phyloP scores from a whole-genome alignment of 2,113 vertebrate species.

The Bubalus kerabau region DNA sequence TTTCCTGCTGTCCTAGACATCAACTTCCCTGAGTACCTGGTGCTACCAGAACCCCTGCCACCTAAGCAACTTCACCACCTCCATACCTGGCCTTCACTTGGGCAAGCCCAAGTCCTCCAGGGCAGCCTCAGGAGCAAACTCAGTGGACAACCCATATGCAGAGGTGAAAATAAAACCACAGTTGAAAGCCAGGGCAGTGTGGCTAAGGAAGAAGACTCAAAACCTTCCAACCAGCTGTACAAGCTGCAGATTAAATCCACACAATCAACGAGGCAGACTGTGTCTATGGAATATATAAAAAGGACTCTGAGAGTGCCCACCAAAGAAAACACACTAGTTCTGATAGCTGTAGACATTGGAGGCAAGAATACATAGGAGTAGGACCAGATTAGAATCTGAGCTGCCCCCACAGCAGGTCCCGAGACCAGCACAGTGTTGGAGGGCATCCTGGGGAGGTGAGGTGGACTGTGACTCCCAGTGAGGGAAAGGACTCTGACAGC shows the following conservation, averaged over 20 bases:
- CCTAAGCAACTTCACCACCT: not conserved
- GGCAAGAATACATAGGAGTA: not conserved
- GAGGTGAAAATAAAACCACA: not conserved
- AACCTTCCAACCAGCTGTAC: not conserved
- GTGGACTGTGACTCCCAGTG: not conserved
- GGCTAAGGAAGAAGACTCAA: not conserved
- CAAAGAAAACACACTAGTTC: not conserved
- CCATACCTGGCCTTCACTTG: not conserved
- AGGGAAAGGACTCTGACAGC: not conserved
- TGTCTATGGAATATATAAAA: not conserved
- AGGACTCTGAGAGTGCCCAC: not conserved
- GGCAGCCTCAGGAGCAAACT: not conserved
- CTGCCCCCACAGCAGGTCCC: not conserved
- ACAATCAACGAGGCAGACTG: not conserved
- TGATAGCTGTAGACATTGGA: not conserved
- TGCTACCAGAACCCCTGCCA: no score
- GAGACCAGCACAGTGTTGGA: not conserved
- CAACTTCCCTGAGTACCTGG: no score
- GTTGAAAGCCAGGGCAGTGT: not conserved
- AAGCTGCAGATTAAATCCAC: not conserved
- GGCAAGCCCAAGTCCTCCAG: not conserved
- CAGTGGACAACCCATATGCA: not conserved
- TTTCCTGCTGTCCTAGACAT: no score
- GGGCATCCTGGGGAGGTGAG: not conserved
- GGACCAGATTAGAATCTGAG: not conserved